A percentile compares a stretch with the other conserved stretches of the same genome.
phyloP scores from a whole-genome alignment of 2,113 vertebrate species.

The Falcunculus frontatus region DNA sequence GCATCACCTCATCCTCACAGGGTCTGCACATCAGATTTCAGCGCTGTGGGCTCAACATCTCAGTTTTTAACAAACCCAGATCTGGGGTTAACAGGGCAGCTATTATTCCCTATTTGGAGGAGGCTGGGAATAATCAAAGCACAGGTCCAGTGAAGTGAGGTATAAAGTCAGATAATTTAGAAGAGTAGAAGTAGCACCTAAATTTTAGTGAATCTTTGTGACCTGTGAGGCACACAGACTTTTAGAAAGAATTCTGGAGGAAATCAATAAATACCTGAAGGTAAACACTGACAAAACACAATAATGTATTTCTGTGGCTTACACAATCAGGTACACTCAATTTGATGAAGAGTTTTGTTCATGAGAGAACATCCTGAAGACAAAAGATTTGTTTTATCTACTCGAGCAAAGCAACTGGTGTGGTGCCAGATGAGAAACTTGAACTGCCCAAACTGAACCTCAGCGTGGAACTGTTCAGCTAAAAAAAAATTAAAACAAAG shows the following conservation, averaged over 20 bases:
- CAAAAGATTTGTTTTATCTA: neutral
- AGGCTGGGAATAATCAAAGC: neutral
- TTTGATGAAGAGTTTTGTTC: neutral
- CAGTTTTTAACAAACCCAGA: neutral
- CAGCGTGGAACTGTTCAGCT: neutral
- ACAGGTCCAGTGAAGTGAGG: neutral
- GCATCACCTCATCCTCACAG: neutral
- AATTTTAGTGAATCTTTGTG: neutral
- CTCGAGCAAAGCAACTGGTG: neutral
- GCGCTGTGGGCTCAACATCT: neutral
- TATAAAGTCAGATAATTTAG: fast-evolving
- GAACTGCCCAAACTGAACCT: neutral
- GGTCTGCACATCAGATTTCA: neutral
- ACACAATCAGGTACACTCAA: neutral
- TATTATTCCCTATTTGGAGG: neutral
- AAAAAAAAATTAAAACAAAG: neutral
- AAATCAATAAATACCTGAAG: neutral
- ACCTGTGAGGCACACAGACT: neutral
- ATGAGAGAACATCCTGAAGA: neutral
- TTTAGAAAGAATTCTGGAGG: neutral
- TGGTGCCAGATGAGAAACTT: neutral
- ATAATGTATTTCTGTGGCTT: neutral
- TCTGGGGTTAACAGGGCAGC: fast-evolving
- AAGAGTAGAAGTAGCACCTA: neutral
- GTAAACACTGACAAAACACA: neutral